phyloP scores from a whole-genome alignment of 2,113 vertebrate species.

The Xerus inauris region DNA sequence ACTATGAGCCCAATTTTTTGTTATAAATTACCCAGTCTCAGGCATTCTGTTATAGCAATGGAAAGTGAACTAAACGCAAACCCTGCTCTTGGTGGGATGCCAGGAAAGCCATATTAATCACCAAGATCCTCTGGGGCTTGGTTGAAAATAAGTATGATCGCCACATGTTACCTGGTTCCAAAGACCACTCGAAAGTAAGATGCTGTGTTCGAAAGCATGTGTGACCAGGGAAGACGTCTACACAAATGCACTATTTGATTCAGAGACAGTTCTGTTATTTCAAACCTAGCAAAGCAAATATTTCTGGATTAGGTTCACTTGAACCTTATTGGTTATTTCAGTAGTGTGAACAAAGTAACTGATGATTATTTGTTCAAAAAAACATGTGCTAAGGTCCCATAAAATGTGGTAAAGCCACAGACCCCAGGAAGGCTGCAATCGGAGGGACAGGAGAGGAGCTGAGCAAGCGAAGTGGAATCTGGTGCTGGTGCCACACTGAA shows the following conservation, averaged over 20 bases:
- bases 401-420: neutral
- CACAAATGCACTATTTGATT: neutral
- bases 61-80: neutral
- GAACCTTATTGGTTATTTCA: neutral
- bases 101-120: neutral
- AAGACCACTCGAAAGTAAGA: neutral
- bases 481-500: neutral
- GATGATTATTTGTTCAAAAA: neutral
- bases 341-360: neutral
- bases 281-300: neutral
- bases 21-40: neutral
- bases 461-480: fast-evolving
- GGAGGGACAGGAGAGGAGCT: neutral
- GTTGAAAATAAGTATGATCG: neutral
- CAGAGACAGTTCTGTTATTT: neutral
- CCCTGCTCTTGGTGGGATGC: neutral
- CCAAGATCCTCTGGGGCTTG: neutral
- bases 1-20: neutral
- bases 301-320: neutral
- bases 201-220: neutral
- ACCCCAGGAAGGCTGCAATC: neutral
- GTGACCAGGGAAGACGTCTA: neutral
- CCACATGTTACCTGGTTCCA: neutral
- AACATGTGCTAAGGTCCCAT: neutral
- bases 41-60: neutral